Base-by-base conservation (phyloP, 2,113 vertebrate species). In the Pseudonaja textilis region DNA sequence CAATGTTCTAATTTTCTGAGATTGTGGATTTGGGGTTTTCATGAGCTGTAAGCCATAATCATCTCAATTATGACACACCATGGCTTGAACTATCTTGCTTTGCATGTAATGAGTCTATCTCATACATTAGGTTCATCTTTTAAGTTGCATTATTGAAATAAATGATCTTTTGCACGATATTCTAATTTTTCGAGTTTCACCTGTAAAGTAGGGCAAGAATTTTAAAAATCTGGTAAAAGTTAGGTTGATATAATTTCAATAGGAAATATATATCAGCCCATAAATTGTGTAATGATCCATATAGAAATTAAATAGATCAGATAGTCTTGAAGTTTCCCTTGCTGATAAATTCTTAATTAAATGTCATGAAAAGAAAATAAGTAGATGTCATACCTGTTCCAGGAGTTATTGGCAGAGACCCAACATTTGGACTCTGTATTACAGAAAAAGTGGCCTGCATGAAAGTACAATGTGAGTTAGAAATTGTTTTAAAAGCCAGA, bases 391-490 rank as follows among this genome's bases (percentile, higher is more conserved):
- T 97, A 99, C 99, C 97, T 97, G 98, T 93, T 96, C 98, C 98
- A 52, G 98, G 98, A 88, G 98, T 98, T 54, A 96, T 95, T 8
- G 97, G 96, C 85, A 97, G 96, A 56, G 96, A 96, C 94, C 97
- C 98, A 92, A 96, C 96, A n/a, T 98, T 52, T 7, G 99, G 98
- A 85, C 98, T 98, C 87, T 98, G 98, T 61, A 98, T 96, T 34
- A 97, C 90, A 89, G 98, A 98, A 95, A 98, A 98, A 85, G 96
- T 97, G 59, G 95, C 91, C 99, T 99, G 96, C 26, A 93, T 57
- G 42, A 94, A 96, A 95, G 94, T 0, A 94, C 25, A 96, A n/a
- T 94, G 94, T 8, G 16, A 89, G 90, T 7, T 94, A 89, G 42
- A 88, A 10, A 22, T 57, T 64, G 10, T 91, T 88, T 47, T 42